Evolutionary conservation across 2,888 invertebrate genomes (phyloP), one percentile per base, ranked within the genome.

Genomic region (Chrysolina haemoptera): DNA sequence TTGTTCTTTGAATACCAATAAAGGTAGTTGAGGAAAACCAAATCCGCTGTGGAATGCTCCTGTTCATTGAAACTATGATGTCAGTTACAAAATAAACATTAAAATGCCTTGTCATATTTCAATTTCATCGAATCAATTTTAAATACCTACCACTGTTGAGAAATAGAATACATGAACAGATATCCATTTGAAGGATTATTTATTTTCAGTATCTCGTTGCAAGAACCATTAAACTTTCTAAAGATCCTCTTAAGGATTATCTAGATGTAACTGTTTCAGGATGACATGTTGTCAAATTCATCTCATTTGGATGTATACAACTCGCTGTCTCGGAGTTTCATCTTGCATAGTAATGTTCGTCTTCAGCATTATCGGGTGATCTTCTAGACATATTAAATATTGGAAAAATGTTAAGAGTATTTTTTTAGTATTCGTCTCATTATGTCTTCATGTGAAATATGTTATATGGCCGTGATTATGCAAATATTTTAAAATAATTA

Each of bases 241-340:
- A 69, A 41, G 68, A 64, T 77, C 77, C 70, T 75, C 74, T 73
- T 73, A 69, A 69, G 77, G 77, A 75, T 77, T 77, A 77, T 77
- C 77, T 77, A 77, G 77, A 77, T 75, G 70, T 77, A 77, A 77
- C 72, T 77, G 77, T 75, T 73, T 70, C 71, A 50, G 62, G 69
- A 72, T 77, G 77, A 70, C 77, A 77, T 73, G 77, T 77, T 77
- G 77, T 77, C 77, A 77, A 77, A 77, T 77, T 77, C 71, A 59
- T 71, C 73, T 77, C 75, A 76, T 76, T 76, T 76, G 74, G 74
- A 76, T 76, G 76, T 74, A 74, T 69, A 72, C 74, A 76, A 74
- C 69, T 48, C 73, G 71, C 63, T 69, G 71, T 73, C 76, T 73
- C 68, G 35, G 63, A 65, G 69, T 73, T 73, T 66, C 73, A 73